phyloP scores from a whole-genome alignment of 2,888 invertebrate species.

The Eubasilissa splendida region DNA sequence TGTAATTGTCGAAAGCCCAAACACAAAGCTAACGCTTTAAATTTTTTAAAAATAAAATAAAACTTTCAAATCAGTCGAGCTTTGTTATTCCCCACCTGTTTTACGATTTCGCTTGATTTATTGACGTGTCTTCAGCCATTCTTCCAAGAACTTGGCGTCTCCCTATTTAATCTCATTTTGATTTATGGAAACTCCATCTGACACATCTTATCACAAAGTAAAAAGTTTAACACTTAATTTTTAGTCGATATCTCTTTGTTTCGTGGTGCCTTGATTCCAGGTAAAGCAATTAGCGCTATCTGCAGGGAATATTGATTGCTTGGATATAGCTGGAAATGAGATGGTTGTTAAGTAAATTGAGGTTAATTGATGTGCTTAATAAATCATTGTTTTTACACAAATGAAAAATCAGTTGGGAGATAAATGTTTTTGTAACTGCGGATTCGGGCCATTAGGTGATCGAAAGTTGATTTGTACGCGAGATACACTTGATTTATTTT shows the following conservation, averaged over 20 bases:
- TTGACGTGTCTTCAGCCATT: neutral
- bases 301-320: conserved; percentile 11
- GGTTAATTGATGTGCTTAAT: too few relatives aligned
- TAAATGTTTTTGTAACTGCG: too few relatives aligned
- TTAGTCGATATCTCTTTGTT: conserved; percentile 15
- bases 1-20: too few relatives aligned
- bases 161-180: conserved; percentile 21
- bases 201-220: conserved; percentile 7
- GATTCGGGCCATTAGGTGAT: too few relatives aligned
- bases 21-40: too few relatives aligned
- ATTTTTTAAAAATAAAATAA: too few relatives aligned
- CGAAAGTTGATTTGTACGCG: too few relatives aligned
- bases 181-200: conserved; percentile 12
- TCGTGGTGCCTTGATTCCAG: neutral
- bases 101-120: neutral
- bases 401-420: too few relatives aligned
- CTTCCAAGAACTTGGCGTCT: neutral
- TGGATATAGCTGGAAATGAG: neutral
- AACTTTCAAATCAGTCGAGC: too few relatives aligned
- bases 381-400: too few relatives aligned
- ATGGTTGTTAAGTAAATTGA: neutral
- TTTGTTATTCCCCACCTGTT: too few relatives aligned
- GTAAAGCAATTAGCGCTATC: conserved; percentile 16
- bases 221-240: conserved; percentile 30
- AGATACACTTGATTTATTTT: too few relatives aligned